These are phyloP conservation scores for Plebejus melissa DNA, from an alignment of 2,888 invertebrate species.

Conservation along the genomic window DNA sequence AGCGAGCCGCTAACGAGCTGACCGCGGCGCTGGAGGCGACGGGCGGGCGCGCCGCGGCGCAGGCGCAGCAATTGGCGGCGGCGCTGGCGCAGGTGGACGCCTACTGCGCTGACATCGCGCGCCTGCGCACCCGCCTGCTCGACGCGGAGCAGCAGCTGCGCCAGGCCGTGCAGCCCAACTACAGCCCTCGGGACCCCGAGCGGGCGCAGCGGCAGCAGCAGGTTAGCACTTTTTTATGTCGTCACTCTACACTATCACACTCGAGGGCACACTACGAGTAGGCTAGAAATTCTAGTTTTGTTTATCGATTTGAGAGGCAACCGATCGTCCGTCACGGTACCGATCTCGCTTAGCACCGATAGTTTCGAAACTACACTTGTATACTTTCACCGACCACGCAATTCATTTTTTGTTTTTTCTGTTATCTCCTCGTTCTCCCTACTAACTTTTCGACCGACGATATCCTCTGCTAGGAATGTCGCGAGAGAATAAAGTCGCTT, in stretches of 20 bases:
- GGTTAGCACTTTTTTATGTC: conserved; percentile 79
- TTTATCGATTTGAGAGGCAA: conserved; percentile 53
- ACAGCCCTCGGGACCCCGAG: conserved; percentile 89
- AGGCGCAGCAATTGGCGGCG: conserved; percentile 83
- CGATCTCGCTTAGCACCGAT: conserved; percentile 36
- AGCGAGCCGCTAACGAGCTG: conserved; percentile 84
- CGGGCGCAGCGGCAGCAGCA: conserved; percentile 90
- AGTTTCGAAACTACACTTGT: conserved; percentile 41
- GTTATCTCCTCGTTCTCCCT: conserved; percentile 57
- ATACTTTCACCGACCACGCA: conserved; percentile 57
- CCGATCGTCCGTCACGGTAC: conserved; percentile 43
- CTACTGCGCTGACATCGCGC: conserved; percentile 92
- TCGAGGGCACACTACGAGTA: conserved; percentile 50
- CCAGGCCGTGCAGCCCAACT: conserved; percentile 89
- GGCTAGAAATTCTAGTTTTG: conserved; percentile 70
- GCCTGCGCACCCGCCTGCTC: conserved; percentile 89
- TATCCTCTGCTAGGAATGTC: conserved; percentile 85
- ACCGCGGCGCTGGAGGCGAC: conserved; percentile 84
- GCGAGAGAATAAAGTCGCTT: conserved; percentile 90
- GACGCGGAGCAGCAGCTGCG: conserved; percentile 93
- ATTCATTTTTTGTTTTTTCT: conserved; percentile 67
- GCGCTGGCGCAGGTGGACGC: conserved; percentile 92
- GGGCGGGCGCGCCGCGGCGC: conserved; percentile 79
- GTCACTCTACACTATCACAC: conserved; percentile 34
- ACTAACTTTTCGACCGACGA: conserved; percentile 64